A percentile compares a stretch with the other conserved stretches of the same genome.
phyloP scores from a whole-genome alignment of 2,888 invertebrate species.

The Matsumyia berberina region DNA sequence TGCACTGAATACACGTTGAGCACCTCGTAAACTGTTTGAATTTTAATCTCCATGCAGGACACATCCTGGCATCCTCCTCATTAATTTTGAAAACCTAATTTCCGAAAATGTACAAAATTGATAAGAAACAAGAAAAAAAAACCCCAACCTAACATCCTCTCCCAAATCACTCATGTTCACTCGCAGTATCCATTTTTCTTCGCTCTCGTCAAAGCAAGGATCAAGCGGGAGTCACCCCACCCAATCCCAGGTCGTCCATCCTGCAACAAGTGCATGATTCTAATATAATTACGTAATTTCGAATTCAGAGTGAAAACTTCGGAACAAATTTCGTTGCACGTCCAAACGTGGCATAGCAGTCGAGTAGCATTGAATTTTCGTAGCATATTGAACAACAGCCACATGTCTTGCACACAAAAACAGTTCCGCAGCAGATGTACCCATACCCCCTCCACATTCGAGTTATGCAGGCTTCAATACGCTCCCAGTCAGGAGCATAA shows the following conservation, averaged over 20 bases:
- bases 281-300: constrained; percentile 73
- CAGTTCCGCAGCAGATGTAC: constrained; percentile 28
- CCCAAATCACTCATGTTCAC: constrained; percentile 48
- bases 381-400: constrained; percentile 67
- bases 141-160: neutral
- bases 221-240: constrained; percentile 33
- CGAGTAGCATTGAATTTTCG: constrained; percentile 53
- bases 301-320: constrained; percentile 73
- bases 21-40: neutral
- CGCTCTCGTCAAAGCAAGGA: constrained; percentile 38
- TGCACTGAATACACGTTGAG: neutral
- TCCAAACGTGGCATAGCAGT: constrained; percentile 28
- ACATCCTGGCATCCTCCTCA: constrained; percentile 5
- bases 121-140: constrained; percentile 24
- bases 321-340: constrained; percentile 70
- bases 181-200: constrained; percentile 1
- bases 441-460: neutral
- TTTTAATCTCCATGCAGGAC: neutral
- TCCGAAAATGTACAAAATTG: constrained; percentile 55
- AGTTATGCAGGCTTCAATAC: constrained; percentile 65
- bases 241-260: constrained; percentile 28
- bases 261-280: constrained; percentile 72
- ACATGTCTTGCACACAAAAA: constrained; percentile 71
- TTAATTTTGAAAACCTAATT: constrained; percentile 58
- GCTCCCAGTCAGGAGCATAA: constrained; percentile 65